Evolutionary conservation across 37 sponge, comb jelly and placozoan species (phyloP), one percentile per base, ranked within the genome.

Genomic region (Aplysina aerophoba): DNA sequence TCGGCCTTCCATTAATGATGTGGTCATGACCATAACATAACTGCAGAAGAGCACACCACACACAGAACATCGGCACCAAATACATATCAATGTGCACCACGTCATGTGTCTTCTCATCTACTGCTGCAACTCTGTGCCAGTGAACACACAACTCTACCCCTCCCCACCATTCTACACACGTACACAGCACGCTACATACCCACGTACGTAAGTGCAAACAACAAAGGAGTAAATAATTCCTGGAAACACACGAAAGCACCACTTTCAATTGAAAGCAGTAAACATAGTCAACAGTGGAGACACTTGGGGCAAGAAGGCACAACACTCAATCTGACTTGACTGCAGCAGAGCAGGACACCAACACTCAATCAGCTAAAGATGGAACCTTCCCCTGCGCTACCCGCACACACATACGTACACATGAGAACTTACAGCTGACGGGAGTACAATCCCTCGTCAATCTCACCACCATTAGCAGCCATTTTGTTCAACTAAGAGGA

Each of bases 401-500:
- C 5, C 31, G 15, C 37, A 71, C 73, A 71, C 28, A 71, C 37
- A 71, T 5, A 71, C 73, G 15, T 14, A 33, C 36, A 71, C 37
- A 85, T 57, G 16, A 2, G 4, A 19, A 91, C 96, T 94, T 81
- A 97, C 93, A 98, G 88, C 73, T 98, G 98, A 17, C 98, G 90
- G 17, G 98, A 98, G 92, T 98, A 98, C 38, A 98, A 88, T 2
- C 86, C 95, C 44, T 98, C 99, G 80, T 98, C 99, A 54, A 98
- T 96, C 25, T 92, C 90, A 56, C 77, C 84, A 57, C 27, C 68
- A 5, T 73, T 61, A 15, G 80, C 72, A 34, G 55, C 75, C 88
- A 84, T 91, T 33, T 73, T 84, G 73, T 83, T 80, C 61, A 81
- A 73, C 78, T 75, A 22, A 3, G 39, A n/a, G 39, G 41, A 34